Evolutionary conservation across 2,888 invertebrate genomes (phyloP).

Genomic region (Choristoneura rosaceana): DNA sequence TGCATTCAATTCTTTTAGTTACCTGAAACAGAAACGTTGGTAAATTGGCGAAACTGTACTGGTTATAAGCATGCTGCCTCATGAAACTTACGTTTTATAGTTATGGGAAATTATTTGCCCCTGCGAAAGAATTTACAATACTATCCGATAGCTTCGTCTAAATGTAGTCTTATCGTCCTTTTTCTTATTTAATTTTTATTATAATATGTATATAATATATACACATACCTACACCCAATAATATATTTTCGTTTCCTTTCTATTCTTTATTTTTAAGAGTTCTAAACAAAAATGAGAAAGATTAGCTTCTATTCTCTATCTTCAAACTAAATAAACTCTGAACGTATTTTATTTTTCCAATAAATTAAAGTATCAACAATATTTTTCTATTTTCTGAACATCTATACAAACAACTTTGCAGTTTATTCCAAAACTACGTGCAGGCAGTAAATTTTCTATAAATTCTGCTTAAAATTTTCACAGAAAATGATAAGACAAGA

Average conservation of each 20-base stretch:
- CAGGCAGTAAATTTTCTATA: slow-evolving; percentile 16
- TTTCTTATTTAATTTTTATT: too few relatives aligned
- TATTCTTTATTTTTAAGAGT: too few relatives aligned
- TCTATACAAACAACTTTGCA: slow-evolving; percentile 14
- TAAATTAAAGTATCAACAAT: background rate
- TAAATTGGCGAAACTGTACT: background rate
- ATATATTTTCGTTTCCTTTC: too few relatives aligned
- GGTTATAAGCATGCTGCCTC: too few relatives aligned
- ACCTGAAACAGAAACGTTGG: background rate
- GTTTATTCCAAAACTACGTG: slow-evolving; percentile 9
- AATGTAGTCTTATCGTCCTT: too few relatives aligned
- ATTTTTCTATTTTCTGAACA: background rate
- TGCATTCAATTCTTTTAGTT: background rate
- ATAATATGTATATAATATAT: too few relatives aligned
- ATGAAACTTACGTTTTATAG: too few relatives aligned
- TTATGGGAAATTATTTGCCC: too few relatives aligned
- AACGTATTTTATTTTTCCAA: background rate
- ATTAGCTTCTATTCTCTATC: background rate
- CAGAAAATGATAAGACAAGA: slow-evolving; percentile 26
- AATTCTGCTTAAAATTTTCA: too few relatives aligned
- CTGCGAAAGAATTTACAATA: too few relatives aligned
- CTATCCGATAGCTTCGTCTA: too few relatives aligned
- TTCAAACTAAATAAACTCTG: background rate
- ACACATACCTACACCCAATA: too few relatives aligned
- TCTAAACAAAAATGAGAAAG: background rate